These are phyloP conservation scores for Bolborhynchus lineola DNA, from an alignment of 2,113 vertebrate species.

Conservation along the genomic window DNA sequence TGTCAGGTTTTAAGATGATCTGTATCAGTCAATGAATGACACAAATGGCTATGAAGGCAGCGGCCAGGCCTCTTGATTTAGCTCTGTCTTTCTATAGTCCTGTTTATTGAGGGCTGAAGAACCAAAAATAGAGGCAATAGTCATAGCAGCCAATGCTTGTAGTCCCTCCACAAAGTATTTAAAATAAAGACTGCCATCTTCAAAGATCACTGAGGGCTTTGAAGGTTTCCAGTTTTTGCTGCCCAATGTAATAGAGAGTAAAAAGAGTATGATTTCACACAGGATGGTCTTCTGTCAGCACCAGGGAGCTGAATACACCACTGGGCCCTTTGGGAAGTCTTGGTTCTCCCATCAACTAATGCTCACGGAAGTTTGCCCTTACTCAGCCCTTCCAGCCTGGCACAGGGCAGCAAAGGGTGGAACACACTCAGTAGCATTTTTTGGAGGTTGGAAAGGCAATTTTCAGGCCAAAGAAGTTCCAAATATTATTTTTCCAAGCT, in stretches of 20 bases:
- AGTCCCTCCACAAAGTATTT: not conserved
- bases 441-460: not conserved
- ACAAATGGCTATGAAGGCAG: not conserved
- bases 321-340: not conserved
- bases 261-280: not conserved
- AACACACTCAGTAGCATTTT: not conserved
- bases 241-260: not conserved
- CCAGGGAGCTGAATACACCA: not conserved
- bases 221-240: not conserved
- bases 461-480: not conserved
- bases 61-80: slow-evolving; percentile 1
- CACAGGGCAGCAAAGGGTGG: not conserved
- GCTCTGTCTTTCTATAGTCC: slow-evolving; percentile 25
- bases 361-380: not conserved
- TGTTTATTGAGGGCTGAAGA: not conserved
- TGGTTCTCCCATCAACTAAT: not conserved
- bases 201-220: not conserved
- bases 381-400: not conserved
- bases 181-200: slow-evolving; percentile 17
- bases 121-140: slow-evolving; percentile 6
- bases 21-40: slow-evolving; percentile 1
- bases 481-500: not conserved
- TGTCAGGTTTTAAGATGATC: not conserved
- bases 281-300: not conserved
- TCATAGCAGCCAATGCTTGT: not conserved